A percentile compares a stretch with the other conserved stretches of the same genome.
Evolutionary conservation across 2,888 invertebrate species (phyloP).

Genomic region (Orthosia gothica): DNA sequence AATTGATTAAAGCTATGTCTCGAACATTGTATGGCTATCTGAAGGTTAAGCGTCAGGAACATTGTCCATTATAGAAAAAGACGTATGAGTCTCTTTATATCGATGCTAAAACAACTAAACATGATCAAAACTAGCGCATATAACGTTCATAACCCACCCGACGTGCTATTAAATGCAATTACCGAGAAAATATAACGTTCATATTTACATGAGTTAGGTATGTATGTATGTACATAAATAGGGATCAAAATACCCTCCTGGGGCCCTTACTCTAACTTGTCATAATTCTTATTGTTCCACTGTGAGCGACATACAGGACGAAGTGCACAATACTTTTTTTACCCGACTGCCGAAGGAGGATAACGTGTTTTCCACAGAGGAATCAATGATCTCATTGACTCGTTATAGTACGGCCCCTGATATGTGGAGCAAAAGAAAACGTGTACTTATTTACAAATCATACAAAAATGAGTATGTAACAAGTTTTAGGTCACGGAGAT

Average conservation of each 20-base stretch:
- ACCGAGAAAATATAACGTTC: conserved; percentile 57
- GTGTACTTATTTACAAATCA: conserved; percentile 84
- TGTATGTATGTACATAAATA: conserved; percentile 65
- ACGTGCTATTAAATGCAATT: conserved; percentile 67
- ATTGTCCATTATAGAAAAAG: too few relatives aligned
- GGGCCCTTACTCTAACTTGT: not conserved
- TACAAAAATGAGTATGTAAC: conserved; percentile 83
- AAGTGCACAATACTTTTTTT: too few relatives aligned
- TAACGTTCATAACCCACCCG: conserved; percentile 62
- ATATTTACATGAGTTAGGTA: conserved; percentile 70
- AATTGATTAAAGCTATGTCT: too few relatives aligned
- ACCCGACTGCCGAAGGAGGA: too few relatives aligned
- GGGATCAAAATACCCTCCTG: conserved; percentile 52
- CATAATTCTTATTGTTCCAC: too few relatives aligned
- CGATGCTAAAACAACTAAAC: conserved; percentile 66
- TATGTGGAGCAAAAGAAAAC: conserved; percentile 76
- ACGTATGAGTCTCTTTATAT: conserved; percentile 49
- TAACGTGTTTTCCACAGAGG: too few relatives aligned
- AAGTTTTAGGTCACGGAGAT: conserved; percentile 73
- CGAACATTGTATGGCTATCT: too few relatives aligned
- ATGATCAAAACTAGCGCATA: conserved; percentile 38
- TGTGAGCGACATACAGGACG: too few relatives aligned
- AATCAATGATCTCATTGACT: too few relatives aligned
- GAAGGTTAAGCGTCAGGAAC: too few relatives aligned
- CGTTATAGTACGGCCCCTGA: conserved; percentile 63